Evolutionary conservation across 1,140 invertebrate species (phyloP), one percentile per base, ranked within the genome.

Genomic region (Spodoptera frugiperda): DNA sequence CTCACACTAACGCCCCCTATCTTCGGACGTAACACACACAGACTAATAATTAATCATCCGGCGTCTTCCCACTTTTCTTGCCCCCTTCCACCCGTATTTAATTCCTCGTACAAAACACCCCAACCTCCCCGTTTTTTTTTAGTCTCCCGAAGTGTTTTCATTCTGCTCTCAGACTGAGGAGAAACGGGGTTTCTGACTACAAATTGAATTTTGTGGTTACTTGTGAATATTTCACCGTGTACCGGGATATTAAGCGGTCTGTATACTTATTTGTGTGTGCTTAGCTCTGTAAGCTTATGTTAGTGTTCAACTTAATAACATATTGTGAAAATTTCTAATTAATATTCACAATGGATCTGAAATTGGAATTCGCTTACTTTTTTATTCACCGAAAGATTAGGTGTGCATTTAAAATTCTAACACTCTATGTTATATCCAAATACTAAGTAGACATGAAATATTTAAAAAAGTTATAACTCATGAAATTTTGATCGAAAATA

Each of bases 121-220:
- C 78, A 75, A 84, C 91, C 79, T 77, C 81, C 78, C 82, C 79
- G 9, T 76, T 84, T 90, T 92, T n/a, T 93, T 92, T 80, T 77
- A 39, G n/a, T 19, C 49, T 88, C 84, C 83, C 87, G 85, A 84
- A 91, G 87, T 90, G 89, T 91, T 91, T 92, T 93, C 91, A 92
- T 92, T 93, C 91, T 91, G 87, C 87, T 90, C 87, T 90, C 89
- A 87, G 84, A 82, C 82, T 85, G 79, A 79, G 81, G 82, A 88
- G 86, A 82, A 88, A 63, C 33, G 82, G 78, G 74, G 83, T 89
- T 89, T 84, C 85, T 83, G 82, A 84, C 84, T 87, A 87, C 86
- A 92, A 93, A 93, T 91, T 93, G 92, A 93, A 93, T 93, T 92
- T 91, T 91, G 91, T 89, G 91, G 91, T 92, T 83, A 25, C 76